Conservation (phyloP, 2,888 invertebrate genomes). For the Xestia rhomboidea region DNA sequence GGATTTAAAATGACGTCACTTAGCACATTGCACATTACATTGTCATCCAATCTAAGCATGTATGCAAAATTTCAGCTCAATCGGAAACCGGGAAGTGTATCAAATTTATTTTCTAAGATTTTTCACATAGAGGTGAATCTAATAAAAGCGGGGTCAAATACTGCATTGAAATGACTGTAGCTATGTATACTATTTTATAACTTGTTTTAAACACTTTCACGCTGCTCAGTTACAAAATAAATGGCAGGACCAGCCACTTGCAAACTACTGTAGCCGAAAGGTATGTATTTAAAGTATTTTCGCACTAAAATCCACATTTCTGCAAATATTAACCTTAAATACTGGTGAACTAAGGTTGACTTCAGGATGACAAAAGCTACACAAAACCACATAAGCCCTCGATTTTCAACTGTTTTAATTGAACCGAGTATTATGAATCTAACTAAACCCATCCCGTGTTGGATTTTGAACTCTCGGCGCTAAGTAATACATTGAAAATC, state of each 20-base stretch:
- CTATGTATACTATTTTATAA: background rate
- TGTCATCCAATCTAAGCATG: too few species aligned
- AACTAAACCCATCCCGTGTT: background rate
- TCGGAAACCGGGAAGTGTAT: too few species aligned
- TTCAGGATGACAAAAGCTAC: background rate
- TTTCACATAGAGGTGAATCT: too few species aligned
- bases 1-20: too few species aligned
- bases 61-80: too few species aligned
- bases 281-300: slow-evolving; percentile 70
- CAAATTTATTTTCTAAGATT: too few species aligned
- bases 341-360: background rate
- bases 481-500: background rate
- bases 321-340: background rate
- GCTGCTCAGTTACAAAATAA: slow-evolving; percentile 87
- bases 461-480: background rate
- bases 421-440: background rate
- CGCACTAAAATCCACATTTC: background rate
- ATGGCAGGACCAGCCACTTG: slow-evolving; percentile 86
- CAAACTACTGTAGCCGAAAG: slow-evolving; percentile 87
- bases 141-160: background rate
- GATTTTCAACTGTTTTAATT: background rate
- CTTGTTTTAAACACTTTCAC: slow-evolving; percentile 74
- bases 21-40: too few species aligned
- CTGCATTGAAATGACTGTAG: background rate
- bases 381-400: background rate